phyloP scores from a whole-genome alignment of 2,113 vertebrate species.

The Pelusios castaneus region DNA sequence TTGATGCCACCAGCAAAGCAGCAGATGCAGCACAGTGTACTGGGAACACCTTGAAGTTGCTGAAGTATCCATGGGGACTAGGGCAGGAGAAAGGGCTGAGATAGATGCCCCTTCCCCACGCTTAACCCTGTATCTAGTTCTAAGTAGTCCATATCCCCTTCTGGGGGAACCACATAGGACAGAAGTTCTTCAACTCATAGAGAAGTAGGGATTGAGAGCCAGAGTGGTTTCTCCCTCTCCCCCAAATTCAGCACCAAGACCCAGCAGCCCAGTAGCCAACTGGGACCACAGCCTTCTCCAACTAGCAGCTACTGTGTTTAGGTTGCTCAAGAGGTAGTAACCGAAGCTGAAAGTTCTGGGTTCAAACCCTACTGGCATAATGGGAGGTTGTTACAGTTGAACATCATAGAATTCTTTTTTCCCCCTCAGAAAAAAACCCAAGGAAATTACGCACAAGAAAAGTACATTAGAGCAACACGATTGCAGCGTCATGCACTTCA shows the following conservation, averaged over 20 bases:
- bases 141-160: background rate
- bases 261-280: background rate
- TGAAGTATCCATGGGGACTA: background rate
- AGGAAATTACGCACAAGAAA: background rate
- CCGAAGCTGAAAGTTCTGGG: background rate
- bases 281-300: background rate
- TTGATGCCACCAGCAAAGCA: background rate
- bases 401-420: background rate
- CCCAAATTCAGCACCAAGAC: background rate
- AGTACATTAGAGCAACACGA: background rate
- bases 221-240: background rate
- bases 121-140: background rate
- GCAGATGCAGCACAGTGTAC: background rate
- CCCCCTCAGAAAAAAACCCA: background rate
- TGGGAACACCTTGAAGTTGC: background rate
- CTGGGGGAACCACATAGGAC: background rate
- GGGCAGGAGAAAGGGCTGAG: background rate
- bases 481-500: background rate
- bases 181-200: background rate
- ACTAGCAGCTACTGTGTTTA: background rate
- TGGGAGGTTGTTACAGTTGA: background rate
- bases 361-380: background rate
- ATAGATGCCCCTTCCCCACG: background rate
- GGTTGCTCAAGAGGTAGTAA: background rate
- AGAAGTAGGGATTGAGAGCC: background rate